These are phyloP conservation scores for Rhinella marina DNA, from an alignment of 2,797 vertebrate species.

Conservation along the genomic window DNA sequence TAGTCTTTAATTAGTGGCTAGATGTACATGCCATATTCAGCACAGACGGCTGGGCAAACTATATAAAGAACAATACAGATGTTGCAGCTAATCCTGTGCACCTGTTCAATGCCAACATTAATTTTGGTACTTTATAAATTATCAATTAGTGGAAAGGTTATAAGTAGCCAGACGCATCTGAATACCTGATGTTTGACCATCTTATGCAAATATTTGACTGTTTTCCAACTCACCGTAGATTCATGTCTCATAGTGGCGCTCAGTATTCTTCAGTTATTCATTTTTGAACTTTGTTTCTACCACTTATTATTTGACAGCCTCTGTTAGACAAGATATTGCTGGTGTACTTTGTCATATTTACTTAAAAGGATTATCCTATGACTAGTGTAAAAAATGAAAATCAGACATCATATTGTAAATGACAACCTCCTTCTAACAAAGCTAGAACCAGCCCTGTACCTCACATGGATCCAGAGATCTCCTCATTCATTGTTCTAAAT, in stretches of 20 bases:
- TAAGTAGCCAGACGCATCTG: not conserved
- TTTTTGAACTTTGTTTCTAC: not conserved
- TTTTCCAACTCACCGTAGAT: not conserved
- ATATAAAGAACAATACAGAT: constrained; percentile 24
- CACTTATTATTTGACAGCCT: not conserved
- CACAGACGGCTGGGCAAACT: constrained; percentile 4
- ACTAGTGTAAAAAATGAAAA: no score
- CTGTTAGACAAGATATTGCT: not conserved
- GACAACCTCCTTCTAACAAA: no score
- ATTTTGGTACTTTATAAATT: constrained; percentile 19
- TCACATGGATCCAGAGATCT: no score
- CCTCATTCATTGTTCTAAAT: no score
- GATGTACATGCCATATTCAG: constrained; percentile 5
- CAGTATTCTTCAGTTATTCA: not conserved
- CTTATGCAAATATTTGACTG: not conserved
- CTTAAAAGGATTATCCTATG: no score
- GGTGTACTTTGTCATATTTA: no score
- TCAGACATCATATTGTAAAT: no score
- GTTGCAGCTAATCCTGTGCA: not conserved
- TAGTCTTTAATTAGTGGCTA: constrained; percentile 26
- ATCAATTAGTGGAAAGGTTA: not conserved
- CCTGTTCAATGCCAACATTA: not conserved
- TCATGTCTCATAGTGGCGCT: not conserved
- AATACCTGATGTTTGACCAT: not conserved
- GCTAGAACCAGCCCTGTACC: no score